Evolutionary conservation across 2,113 vertebrate genomes (phyloP).

Genomic region (Cavia aperea): DNA sequence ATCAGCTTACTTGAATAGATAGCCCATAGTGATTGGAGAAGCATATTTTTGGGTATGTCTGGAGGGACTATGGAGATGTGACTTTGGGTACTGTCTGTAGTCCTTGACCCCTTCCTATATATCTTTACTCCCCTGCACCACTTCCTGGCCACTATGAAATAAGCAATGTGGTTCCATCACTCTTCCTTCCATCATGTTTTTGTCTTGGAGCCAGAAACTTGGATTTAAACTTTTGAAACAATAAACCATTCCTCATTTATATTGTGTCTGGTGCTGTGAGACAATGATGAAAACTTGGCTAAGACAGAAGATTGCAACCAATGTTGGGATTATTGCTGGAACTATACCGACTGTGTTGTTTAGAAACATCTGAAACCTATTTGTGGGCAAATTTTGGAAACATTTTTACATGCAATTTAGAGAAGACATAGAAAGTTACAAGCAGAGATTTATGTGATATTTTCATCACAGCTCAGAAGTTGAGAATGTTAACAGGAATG

Average conservation of each 20-base stretch:
- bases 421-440: background rate
- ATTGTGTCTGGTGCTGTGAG: background rate
- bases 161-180: too few species aligned
- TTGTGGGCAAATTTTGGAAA: background rate
- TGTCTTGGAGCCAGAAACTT: background rate
- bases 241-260: background rate
- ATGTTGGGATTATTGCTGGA: background rate
- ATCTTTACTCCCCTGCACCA: background rate
- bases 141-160: background rate
- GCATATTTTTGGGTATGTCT: background rate
- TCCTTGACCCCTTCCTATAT: background rate
- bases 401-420: background rate
- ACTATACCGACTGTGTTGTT: background rate
- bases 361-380: background rate
- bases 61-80: background rate
- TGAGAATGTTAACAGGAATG: background rate
- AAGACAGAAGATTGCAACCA: background rate
- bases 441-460: background rate
- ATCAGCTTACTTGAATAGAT: background rate
- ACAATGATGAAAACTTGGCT: background rate
- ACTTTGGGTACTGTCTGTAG: background rate
- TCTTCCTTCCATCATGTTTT: background rate
- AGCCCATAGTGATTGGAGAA: background rate
- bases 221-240: background rate
- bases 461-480: background rate